Conservation (phyloP, 2,888 invertebrate species). For the Ophonus ardosiacus region DNA sequence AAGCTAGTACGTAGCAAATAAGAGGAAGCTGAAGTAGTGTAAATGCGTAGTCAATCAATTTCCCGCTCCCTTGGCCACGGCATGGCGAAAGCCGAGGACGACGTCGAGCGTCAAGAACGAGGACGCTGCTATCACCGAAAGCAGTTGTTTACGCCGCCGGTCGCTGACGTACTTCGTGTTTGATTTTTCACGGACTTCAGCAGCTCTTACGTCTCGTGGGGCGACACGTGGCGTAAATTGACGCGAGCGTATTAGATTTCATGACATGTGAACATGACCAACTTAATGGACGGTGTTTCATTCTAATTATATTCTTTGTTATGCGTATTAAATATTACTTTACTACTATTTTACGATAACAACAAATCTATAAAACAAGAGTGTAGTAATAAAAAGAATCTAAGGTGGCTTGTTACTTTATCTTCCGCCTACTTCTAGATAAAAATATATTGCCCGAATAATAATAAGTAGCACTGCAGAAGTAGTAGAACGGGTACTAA, state of each 20-base stretch:
- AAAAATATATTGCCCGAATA: too few relatives aligned
- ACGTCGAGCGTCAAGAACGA: background rate
- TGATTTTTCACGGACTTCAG: background rate
- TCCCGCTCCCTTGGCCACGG: background rate
- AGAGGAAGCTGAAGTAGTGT: background rate
- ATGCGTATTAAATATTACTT: background rate
- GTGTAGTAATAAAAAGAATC: too few relatives aligned
- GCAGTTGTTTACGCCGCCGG: conserved; percentile 9
- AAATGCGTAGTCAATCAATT: background rate
- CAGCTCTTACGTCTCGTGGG: background rate
- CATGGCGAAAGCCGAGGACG: too few relatives aligned
- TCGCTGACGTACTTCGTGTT: background rate
- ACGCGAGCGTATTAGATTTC: background rate
- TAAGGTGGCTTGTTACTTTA: too few relatives aligned
- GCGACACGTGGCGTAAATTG: background rate
- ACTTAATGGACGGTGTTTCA: background rate
- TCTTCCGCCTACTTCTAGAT: too few relatives aligned
- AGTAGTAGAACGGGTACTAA: too few relatives aligned
- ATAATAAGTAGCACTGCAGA: too few relatives aligned
- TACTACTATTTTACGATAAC: too few relatives aligned
- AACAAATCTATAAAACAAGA: too few relatives aligned
- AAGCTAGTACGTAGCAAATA: background rate
- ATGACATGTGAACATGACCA: background rate
- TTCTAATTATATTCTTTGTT: background rate
- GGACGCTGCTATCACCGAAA: background rate